These are phyloP conservation scores for Manis javanica DNA, from an alignment of 2,797 vertebrate genomes.

Conservation along the genomic window DNA sequence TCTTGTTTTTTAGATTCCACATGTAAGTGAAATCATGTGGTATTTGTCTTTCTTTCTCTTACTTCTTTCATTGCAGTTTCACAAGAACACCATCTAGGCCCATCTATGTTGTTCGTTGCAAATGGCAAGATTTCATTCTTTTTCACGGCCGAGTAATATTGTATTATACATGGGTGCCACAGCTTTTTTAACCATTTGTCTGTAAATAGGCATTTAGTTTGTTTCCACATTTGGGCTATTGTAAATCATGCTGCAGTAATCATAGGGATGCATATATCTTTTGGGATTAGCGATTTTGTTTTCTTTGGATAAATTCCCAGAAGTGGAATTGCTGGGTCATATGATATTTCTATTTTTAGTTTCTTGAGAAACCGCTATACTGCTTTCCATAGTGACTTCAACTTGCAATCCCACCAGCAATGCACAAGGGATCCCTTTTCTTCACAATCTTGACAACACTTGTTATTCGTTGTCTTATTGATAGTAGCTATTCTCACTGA, in stretches of 20 bases:
- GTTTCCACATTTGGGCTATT: background rate
- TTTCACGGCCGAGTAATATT: background rate
- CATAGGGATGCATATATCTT: background rate
- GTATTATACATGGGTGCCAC: background rate
- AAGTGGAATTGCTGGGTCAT: background rate
- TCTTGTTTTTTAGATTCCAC: background rate
- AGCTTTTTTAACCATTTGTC: background rate
- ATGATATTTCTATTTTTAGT: background rate
- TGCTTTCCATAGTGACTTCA: background rate
- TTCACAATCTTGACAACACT: too few species aligned
- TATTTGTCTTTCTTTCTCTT: background rate
- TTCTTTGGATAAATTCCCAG: background rate
- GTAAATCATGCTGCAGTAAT: background rate
- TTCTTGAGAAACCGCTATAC: background rate
- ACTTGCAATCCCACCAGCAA: background rate
- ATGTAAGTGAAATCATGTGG: background rate
- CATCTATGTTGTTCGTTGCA: background rate
- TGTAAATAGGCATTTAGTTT: background rate
- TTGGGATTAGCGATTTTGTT: background rate
- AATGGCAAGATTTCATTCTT: background rate
- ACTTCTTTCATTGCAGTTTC: background rate
- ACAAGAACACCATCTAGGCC: too few species aligned
- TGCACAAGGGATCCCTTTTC: too few species aligned
- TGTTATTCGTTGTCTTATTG: too few species aligned
- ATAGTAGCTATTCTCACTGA: too few species aligned